A percentile compares a stretch with the other conserved stretches of the same genome.
These are phyloP conservation scores for Rhynchophorus ferrugineus DNA, from an alignment of 1,140 invertebrate species.

Conservation along the genomic window DNA sequence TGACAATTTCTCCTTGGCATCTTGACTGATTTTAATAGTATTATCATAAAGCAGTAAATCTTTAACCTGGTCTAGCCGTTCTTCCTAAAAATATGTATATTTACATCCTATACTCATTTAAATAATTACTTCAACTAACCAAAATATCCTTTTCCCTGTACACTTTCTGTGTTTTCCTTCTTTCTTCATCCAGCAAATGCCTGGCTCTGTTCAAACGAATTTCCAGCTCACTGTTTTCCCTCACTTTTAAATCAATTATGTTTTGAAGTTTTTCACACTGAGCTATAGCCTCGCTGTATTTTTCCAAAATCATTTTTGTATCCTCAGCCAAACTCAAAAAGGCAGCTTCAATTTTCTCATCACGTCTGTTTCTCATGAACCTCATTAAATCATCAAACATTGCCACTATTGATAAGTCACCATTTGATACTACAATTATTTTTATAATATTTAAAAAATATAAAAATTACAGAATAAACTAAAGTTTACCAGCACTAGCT, in stretches of 20 bases:
- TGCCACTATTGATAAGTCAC: slow-evolving; percentile 31
- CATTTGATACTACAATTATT: slow-evolving; percentile 13
- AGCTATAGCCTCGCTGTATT: slow-evolving; percentile 21
- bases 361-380: slow-evolving; percentile 18
- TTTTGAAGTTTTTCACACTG: slow-evolving; percentile 30
- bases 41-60: slow-evolving; percentile 65
- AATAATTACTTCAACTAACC: slow-evolving; percentile 37
- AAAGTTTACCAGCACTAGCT: not conserved
- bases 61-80: slow-evolving; percentile 62
- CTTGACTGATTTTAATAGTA: slow-evolving; percentile 58
- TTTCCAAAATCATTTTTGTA: slow-evolving; percentile 20
- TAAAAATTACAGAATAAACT: not conserved
- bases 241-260: slow-evolving; percentile 27
- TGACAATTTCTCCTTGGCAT: slow-evolving; percentile 72
- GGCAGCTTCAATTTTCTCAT: slow-evolving; percentile 24
- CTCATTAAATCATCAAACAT: slow-evolving; percentile 35
- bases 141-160: slow-evolving; percentile 57
- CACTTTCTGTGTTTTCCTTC: slow-evolving; percentile 52
- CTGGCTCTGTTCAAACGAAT: slow-evolving; percentile 69
- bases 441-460: slow-evolving; percentile 10
- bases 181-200: slow-evolving; percentile 69
- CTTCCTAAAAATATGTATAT: slow-evolving; percentile 49
- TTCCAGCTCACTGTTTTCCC: slow-evolving; percentile 50
- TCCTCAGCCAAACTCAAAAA: slow-evolving; percentile 30
- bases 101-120: not conserved